A percentile compares a stretch with the other conserved stretches of the same genome.
These are phyloP conservation scores for Drosophila azteca DNA, from an alignment of 1,140 invertebrate genomes.

Conservation along the genomic window DNA sequence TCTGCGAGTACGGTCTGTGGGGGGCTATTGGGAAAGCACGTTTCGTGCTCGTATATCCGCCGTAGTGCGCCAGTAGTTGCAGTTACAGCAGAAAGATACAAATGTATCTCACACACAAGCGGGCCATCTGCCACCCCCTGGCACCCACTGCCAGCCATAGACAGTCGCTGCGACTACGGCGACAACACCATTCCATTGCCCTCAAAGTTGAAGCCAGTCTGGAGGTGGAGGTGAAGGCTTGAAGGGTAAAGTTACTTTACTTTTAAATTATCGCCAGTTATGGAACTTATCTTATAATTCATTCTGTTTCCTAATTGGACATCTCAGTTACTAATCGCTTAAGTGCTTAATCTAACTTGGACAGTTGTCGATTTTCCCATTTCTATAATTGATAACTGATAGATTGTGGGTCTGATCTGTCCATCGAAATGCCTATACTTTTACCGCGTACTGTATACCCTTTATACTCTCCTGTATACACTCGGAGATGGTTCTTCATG, in stretches of 20 bases:
- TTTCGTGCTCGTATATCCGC: constrained; percentile 71
- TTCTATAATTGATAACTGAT: too few relatives aligned
- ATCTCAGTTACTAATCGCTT: too few relatives aligned
- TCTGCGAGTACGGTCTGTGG: constrained; percentile 3
- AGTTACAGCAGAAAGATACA: constrained; percentile 47
- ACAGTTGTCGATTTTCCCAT: too few relatives aligned
- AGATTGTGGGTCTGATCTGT: too few relatives aligned
- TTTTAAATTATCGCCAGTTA: too few relatives aligned
- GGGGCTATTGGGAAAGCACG: constrained; percentile 76
- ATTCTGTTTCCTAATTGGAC: too few relatives aligned
- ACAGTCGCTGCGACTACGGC: constrained; percentile 56
- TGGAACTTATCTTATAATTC: too few relatives aligned
- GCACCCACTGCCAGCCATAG: constrained; percentile 5
- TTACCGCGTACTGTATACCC: not conserved
- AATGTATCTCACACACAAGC: constrained; percentile 37
- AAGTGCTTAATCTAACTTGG: too few relatives aligned
- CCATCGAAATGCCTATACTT: too few relatives aligned
- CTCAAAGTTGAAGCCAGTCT: constrained; percentile 38
- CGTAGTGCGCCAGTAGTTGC: constrained; percentile 28
- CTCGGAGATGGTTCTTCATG: not conserved
- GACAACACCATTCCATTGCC: constrained; percentile 48
- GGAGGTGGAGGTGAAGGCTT: not conserved
- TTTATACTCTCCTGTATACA: too few relatives aligned
- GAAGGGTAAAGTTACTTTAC: not conserved
- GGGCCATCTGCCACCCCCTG: not conserved